Evolutionary conservation across 2,113 vertebrate genomes (phyloP).

Genomic region (Pseudorhombus dupliciocellatus): DNA sequence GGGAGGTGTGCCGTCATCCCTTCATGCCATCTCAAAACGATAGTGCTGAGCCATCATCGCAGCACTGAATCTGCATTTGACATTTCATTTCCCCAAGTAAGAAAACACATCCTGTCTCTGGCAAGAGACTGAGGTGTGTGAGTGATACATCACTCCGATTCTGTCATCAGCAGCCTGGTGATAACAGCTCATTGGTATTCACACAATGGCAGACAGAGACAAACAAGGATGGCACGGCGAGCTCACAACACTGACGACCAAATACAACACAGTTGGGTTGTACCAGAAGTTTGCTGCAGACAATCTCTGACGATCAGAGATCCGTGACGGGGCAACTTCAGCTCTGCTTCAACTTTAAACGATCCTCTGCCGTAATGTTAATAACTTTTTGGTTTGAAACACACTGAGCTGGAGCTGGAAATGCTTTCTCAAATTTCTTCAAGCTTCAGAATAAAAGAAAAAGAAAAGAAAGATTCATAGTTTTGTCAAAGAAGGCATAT

Average conservation of each 20-base stretch:
- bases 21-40: conserved; percentile 54
- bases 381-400: neutral
- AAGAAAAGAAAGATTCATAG: too few relatives aligned
- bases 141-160: conserved; percentile 53
- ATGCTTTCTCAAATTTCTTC: too few relatives aligned
- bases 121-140: conserved; percentile 40
- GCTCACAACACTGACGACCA: neutral
- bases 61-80: conserved; percentile 66
- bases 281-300: neutral
- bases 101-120: conserved; percentile 41
- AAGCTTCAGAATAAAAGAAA: too few relatives aligned
- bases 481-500: too few relatives aligned
- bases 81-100: conserved; percentile 60
- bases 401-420: neutral
- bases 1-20: neutral
- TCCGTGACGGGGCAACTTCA: neutral
- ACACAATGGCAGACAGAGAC: conserved; percentile 34
- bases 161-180: conserved; percentile 47
- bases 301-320: neutral
- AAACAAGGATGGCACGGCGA: conserved; percentile 26
- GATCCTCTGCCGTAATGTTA: too few relatives aligned
- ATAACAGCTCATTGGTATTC: conserved; percentile 66
- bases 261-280: conserved; percentile 25
- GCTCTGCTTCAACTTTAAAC: too few relatives aligned
- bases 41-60: conserved; percentile 59